Evolutionary conservation across 2,888 invertebrate species (phyloP).

Genomic region (Glyphotaelius pellucidus): DNA sequence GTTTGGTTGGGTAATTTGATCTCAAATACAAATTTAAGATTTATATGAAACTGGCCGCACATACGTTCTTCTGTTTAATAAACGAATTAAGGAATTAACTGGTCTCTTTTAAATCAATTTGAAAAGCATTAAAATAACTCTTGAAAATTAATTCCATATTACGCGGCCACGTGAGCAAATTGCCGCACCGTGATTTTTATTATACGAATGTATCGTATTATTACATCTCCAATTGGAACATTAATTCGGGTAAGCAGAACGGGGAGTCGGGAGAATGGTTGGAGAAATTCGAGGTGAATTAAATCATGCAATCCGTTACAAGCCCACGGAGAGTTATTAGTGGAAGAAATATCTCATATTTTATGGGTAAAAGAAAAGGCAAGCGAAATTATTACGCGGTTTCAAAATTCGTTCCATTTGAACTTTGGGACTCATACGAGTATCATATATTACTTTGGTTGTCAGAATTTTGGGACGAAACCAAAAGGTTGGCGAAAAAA

Average conservation of each 20-base stretch:
- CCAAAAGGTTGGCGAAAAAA: not conserved
- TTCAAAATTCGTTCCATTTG: not conserved
- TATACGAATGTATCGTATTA: not conserved
- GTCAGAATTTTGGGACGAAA: not conserved
- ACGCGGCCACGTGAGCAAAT: constrained; percentile 19
- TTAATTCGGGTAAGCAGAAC: not conserved
- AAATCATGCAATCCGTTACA: constrained; percentile 16
- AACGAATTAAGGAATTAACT: too few species aligned
- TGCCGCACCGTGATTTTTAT: not conserved
- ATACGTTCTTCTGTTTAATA: too few species aligned
- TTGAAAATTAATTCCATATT: constrained; percentile 25
- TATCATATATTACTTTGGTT: not conserved
- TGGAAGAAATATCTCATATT: not conserved
- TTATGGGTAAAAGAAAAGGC: not conserved
- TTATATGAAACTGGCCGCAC: too few species aligned
- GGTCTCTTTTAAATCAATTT: too few species aligned
- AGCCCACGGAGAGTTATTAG: not conserved
- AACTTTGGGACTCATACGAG: not conserved
- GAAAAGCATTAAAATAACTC: not conserved
- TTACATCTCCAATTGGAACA: not conserved
- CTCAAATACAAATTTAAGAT: too few species aligned
- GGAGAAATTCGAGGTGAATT: not conserved
- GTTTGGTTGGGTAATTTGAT: too few species aligned
- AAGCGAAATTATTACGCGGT: not conserved
- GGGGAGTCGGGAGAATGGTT: not conserved